phyloP scores from a whole-genome alignment of 2,888 invertebrate genomes.

The Microplitis manilae region DNA sequence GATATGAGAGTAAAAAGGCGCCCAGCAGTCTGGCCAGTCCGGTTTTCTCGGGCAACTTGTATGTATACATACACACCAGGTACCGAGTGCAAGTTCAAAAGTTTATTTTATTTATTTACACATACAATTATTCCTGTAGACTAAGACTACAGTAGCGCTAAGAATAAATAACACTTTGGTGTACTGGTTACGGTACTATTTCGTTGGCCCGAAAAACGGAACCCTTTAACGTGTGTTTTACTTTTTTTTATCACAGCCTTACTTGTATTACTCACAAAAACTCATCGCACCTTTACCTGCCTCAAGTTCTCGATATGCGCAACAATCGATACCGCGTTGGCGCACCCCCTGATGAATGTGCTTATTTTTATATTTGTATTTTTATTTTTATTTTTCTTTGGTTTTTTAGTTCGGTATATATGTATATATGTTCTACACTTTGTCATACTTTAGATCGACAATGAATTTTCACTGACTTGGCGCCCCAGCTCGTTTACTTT shows the following conservation, averaged over 20 bases:
- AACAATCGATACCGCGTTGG: no score
- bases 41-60: conserved; percentile 54
- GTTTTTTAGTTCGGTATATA: no score
- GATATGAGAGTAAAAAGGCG: conserved; percentile 58
- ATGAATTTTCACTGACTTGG: no score
- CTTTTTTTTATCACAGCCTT: conserved; percentile 37
- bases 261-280: conserved; percentile 40
- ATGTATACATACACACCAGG: conserved; percentile 7
- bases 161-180: no score
- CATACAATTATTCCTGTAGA: background rate
- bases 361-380: no score
- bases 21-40: conserved; percentile 67
- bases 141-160: no score
- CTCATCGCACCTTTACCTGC: conserved; percentile 36
- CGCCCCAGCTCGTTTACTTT: conserved; percentile 11
- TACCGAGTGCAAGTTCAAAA: conserved; percentile 52
- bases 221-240: no score
- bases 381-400: no score
- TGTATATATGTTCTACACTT: background rate
- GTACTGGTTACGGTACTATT: no score
- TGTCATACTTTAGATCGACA: conserved; percentile 3
- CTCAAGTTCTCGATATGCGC: background rate
- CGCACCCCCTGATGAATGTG: no score
- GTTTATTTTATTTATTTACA: conserved; percentile 49
- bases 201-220: no score